Conservation (phyloP, 2,888 invertebrate species). For the Endomychus coccineus region DNA sequence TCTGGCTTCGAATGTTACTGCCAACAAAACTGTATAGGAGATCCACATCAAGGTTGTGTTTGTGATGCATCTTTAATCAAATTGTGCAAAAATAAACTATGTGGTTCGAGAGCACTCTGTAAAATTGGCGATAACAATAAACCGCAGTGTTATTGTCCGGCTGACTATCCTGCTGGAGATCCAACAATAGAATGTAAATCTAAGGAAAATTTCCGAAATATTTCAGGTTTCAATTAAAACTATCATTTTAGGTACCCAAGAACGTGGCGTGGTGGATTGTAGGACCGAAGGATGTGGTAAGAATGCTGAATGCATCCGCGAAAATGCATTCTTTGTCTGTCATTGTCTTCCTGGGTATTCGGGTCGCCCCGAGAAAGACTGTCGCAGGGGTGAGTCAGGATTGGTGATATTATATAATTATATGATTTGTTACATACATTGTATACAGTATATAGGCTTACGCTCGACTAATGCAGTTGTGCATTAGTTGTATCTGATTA, state of each 20-base stretch:
- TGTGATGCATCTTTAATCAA: conserved; percentile 62
- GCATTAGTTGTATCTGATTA: conserved; percentile 26
- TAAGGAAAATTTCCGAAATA: not conserved
- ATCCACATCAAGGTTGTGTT: conserved; percentile 71
- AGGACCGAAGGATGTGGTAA: conserved; percentile 76
- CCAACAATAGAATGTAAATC: conserved; percentile 79
- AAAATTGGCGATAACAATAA: conserved; percentile 57
- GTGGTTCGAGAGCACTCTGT: conserved; percentile 78
- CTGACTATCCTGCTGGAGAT: conserved; percentile 74
- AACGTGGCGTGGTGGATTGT: conserved; percentile 63
- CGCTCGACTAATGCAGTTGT: conserved; percentile 31
- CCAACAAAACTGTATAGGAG: conserved; percentile 70
- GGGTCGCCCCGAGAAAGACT: conserved; percentile 65
- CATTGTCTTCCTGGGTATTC: conserved; percentile 68
- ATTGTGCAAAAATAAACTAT: conserved; percentile 70
- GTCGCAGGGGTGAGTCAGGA: conserved; percentile 53
- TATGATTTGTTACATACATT: conserved; percentile 16
- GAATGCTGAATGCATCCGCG: conserved; percentile 80
- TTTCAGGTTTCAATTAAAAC: not conserved
- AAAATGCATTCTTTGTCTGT: conserved; percentile 77
- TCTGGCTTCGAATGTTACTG: conserved; percentile 76
- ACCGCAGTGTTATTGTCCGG: conserved; percentile 78
- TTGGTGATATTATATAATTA: no score
- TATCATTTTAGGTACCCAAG: conserved; percentile 49
- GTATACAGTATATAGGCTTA: conserved; percentile 38